phyloP scores from a whole-genome alignment of 2,888 invertebrate species.

The Gnatocerus cornutus region DNA sequence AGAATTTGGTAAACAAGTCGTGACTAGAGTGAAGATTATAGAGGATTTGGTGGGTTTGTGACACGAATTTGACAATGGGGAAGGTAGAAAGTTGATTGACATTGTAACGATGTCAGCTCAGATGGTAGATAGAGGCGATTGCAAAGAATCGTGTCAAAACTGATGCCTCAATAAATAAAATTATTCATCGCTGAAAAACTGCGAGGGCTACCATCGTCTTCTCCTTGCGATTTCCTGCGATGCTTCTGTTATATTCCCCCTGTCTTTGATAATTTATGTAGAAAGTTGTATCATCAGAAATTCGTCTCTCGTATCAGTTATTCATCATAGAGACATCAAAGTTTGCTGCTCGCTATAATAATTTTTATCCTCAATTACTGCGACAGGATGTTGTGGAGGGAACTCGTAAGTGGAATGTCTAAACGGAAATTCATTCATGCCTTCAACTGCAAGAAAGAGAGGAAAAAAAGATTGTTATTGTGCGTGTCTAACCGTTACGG shows the following conservation, averaged over 20 bases:
- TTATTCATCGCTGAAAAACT: too few species aligned
- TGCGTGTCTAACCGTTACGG: slow-evolving; percentile 34
- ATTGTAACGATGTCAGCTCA: too few species aligned
- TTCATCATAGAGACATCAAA: slow-evolving; percentile 18
- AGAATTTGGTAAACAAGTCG: slow-evolving; percentile 37
- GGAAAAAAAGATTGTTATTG: slow-evolving; percentile 29
- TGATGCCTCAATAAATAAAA: too few species aligned
- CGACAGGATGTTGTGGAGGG: slow-evolving; percentile 16
- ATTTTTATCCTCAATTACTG: neutral
- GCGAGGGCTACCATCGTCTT: too few species aligned
- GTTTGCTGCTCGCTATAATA: neutral
- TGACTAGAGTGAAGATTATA: neutral
- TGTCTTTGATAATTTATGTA: slow-evolving; percentile 35
- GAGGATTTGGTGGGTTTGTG: too few species aligned
- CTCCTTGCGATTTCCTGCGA: too few species aligned
- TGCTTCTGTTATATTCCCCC: too few species aligned
- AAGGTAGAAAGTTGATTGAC: neutral
- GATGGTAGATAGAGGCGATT: too few species aligned
- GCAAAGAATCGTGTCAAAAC: too few species aligned
- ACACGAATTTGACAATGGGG: neutral
- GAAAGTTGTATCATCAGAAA: slow-evolving; percentile 23
- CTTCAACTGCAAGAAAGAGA: slow-evolving; percentile 20
- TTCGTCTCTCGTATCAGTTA: slow-evolving; percentile 15
- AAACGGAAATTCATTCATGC: slow-evolving; percentile 41
- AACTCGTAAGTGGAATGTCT: slow-evolving; percentile 23